Conservation (phyloP, 2,888 invertebrate species). For the Malacosoma neustria region DNA sequence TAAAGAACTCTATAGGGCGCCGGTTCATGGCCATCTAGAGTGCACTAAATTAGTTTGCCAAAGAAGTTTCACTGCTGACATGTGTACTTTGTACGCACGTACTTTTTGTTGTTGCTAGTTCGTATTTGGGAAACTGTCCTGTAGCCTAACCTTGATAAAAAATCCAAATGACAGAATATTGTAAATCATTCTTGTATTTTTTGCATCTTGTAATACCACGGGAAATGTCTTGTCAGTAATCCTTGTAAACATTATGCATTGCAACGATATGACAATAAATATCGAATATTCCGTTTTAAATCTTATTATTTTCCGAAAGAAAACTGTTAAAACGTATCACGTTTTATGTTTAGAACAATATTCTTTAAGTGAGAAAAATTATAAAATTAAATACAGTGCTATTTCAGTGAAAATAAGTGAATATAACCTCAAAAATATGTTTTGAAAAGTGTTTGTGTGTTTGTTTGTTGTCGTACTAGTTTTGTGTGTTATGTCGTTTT, state of each 20-base stretch:
- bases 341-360: background rate
- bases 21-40: no score
- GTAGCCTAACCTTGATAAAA: no score
- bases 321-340: background rate
- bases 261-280: background rate
- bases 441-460: slow-evolving; percentile 4
- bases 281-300: background rate
- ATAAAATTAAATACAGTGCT: background rate
- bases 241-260: slow-evolving; percentile 26
- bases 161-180: no score
- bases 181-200: no score
- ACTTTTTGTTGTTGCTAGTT: no score
- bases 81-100: no score
- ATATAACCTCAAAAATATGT: slow-evolving; percentile 1
- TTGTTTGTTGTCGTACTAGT: slow-evolving; percentile 5
- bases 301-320: background rate
- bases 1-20: no score
- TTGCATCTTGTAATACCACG: no score
- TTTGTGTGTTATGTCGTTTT: background rate
- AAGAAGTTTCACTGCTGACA: no score
- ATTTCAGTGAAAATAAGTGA: background rate
- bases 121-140: no score
- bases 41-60: no score
- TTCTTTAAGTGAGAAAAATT: background rate
- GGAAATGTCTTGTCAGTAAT: no score